Conservation (phyloP, 2,888 invertebrate genomes). For the Ectobius pallidus region DNA sequence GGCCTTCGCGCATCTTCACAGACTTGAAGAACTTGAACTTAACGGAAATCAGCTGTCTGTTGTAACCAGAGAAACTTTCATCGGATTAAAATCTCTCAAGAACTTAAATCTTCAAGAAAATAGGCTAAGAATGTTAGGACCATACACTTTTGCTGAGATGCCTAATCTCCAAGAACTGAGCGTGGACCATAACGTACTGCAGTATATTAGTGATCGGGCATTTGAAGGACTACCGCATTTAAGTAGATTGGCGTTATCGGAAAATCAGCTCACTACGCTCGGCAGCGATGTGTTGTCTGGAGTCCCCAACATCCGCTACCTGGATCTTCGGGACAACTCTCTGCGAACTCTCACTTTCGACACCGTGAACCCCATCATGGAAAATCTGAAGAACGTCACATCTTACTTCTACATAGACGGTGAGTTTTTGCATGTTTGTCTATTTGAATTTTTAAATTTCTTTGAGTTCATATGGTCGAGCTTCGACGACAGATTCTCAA, state of each 20-base stretch:
- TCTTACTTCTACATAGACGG: slow-evolving; percentile 79
- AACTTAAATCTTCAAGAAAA: slow-evolving; percentile 77
- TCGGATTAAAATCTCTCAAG: slow-evolving; percentile 74
- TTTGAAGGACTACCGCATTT: slow-evolving; percentile 77
- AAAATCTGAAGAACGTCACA: slow-evolving; percentile 75
- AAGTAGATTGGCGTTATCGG: slow-evolving; percentile 72
- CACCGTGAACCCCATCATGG: slow-evolving; percentile 77
- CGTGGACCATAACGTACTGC: slow-evolving; percentile 59
- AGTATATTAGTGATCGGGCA: slow-evolving; percentile 77
- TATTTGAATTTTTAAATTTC: too few relatives aligned
- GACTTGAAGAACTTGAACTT: slow-evolving; percentile 81
- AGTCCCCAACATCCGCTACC: slow-evolving; percentile 72
- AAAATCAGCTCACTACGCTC: slow-evolving; percentile 75
- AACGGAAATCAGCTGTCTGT: slow-evolving; percentile 81
- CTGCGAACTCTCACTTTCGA: slow-evolving; percentile 78
- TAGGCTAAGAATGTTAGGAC: slow-evolving; percentile 76
- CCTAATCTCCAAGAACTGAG: slow-evolving; percentile 74
- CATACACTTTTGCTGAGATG: slow-evolving; percentile 79
- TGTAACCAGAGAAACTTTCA: slow-evolving; percentile 73
- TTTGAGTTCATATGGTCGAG: too few relatives aligned
- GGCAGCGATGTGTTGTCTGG: slow-evolving; percentile 74
- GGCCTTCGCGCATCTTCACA: slow-evolving; percentile 75
- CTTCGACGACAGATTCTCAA: too few relatives aligned
- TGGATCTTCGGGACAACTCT: slow-evolving; percentile 79
- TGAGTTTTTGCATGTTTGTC: slow-evolving; percentile 56